Percentiles rank a stretch among this genome's conserved stretches.
These are phyloP conservation scores for Cotesia glomerata DNA, from an alignment of 1,140 invertebrate species.

Conservation along the genomic window DNA sequence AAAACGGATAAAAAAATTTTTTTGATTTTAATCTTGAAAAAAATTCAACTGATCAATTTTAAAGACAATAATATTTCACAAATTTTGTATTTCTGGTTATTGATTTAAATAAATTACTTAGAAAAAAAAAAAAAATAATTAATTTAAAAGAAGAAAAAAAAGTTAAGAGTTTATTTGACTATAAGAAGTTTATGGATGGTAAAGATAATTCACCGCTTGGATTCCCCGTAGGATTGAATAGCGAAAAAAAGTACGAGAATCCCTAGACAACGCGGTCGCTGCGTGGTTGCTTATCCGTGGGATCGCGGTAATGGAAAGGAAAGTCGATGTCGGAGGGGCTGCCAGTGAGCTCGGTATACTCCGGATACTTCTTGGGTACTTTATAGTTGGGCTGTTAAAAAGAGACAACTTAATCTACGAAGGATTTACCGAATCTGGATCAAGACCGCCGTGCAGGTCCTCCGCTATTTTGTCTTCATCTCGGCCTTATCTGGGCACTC, in stretches of 20 bases:
- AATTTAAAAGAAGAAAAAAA: no score
- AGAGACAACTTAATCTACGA: constrained; percentile 50
- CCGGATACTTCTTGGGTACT: constrained; percentile 31
- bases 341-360: neutral
- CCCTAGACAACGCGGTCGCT: constrained; percentile 20
- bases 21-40: no score
- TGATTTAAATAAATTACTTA: no score
- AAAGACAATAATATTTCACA: no score
- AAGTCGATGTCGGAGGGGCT: constrained; percentile 33
- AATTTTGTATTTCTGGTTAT: no score
- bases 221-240: constrained; percentile 30
- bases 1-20: no score
- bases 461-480: constrained; percentile 22
- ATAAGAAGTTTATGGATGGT: constrained; percentile 23
- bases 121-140: no score
- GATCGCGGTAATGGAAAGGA: constrained; percentile 53
- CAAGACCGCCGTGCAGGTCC: neutral
- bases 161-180: neutral
- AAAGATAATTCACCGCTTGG: constrained; percentile 27
- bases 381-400: constrained; percentile 47
- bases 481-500: neutral
- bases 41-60: no score
- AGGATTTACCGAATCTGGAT: constrained; percentile 43
- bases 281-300: constrained; percentile 49
- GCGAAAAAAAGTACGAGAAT: constrained; percentile 13